Evolutionary conservation across 2,888 invertebrate genomes (phyloP).

Genomic region (Xestia sexstrigata): DNA sequence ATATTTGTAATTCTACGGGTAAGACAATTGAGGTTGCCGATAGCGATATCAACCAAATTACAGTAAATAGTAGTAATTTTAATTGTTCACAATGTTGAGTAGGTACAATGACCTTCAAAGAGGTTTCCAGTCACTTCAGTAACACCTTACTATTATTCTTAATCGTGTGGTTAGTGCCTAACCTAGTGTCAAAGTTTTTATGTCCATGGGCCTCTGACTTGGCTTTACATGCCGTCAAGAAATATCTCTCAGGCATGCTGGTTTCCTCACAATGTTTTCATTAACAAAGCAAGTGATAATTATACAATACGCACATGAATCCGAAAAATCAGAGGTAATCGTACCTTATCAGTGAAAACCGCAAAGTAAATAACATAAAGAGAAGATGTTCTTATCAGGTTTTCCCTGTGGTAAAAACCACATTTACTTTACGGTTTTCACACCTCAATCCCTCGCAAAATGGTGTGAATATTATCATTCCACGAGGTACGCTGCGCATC

Average conservation of each 20-base stretch:
- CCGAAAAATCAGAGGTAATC: no score
- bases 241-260: no score
- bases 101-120: background rate
- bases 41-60: background rate
- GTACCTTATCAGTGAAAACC: background rate
- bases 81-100: background rate
- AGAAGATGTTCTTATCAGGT: background rate
- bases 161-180: no score
- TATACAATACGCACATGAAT: no score
- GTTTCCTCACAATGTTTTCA: no score
- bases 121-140: background rate
- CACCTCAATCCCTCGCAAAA: conserved; percentile 23
- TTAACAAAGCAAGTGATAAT: no score
- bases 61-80: background rate
- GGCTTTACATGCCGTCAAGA: no score
- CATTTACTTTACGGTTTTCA: background rate
- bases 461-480: conserved; percentile 16
- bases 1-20: no score
- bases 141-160: background rate
- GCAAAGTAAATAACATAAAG: background rate
- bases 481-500: background rate
- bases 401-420: conserved; percentile 5
- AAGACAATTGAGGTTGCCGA: background rate
- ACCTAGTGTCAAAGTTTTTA: no score
- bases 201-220: no score